Conservation (phyloP, 2,797 vertebrate species). For the Cirrhinus molitorella region DNA sequence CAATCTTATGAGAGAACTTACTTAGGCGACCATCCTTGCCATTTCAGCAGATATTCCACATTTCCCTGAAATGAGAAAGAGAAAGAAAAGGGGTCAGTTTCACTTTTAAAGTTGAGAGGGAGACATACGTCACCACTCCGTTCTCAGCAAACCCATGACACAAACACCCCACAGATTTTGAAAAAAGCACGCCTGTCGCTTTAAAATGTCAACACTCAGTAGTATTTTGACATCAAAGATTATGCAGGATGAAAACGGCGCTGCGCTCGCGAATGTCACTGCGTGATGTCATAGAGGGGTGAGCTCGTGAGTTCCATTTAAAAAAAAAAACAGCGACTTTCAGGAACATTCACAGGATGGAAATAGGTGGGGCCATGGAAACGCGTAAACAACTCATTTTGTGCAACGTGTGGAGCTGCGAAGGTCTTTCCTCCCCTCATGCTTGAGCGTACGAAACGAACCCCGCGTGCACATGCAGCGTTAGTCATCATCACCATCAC, state of each 20-base stretch:
- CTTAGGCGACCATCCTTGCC: conserved; percentile 99
- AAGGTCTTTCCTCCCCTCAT: conserved; percentile 41
- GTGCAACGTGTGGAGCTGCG: conserved; percentile 69
- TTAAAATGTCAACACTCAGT: conserved; percentile 65
- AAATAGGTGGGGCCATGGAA: conserved; percentile 76
- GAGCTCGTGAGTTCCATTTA: conserved; percentile 34
- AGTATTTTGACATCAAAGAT: conserved; percentile 64
- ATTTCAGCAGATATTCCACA: conserved; percentile 98
- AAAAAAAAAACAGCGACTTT: conserved; percentile 51
- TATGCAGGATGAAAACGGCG: conserved; percentile 75
- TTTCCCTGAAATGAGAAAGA: conserved; percentile 82
- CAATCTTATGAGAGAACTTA: conserved; percentile 79
- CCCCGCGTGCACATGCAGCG: conserved; percentile 47
- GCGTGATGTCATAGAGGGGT: conserved; percentile 69
- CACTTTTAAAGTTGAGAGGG: conserved; percentile 12
- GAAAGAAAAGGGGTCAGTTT: conserved; percentile 32
- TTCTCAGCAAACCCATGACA: background rate
- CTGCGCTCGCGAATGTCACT: conserved; percentile 56
- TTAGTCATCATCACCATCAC: conserved; percentile 39
- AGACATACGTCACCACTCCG: background rate
- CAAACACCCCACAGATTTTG: background rate
- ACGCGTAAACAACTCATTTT: conserved; percentile 80
- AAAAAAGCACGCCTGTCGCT: conserved; percentile 66
- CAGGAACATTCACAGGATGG: conserved; percentile 69
- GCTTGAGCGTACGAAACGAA: conserved; percentile 38